These are phyloP conservation scores for Indri indri DNA, from an alignment of 2,113 vertebrate genomes.

Conservation along the genomic window DNA sequence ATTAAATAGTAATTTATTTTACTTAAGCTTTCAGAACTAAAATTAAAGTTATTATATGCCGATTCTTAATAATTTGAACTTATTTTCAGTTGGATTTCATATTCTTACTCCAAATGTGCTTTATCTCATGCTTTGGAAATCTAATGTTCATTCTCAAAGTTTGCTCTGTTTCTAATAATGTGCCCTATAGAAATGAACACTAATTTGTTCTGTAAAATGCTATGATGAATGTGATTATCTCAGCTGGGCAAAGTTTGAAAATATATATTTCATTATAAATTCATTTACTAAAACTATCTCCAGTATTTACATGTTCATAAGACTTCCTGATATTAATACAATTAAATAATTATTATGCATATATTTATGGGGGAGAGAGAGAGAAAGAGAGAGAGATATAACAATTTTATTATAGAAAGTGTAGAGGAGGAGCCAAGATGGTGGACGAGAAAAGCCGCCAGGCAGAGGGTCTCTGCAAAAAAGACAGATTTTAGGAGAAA, in stretches of 20 bases:
- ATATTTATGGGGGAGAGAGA: neutral
- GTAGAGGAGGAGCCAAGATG: too few relatives aligned
- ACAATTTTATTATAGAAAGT: neutral
- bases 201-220: neutral
- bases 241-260: neutral
- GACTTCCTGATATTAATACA: neutral
- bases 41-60: neutral
- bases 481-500: too few relatives aligned
- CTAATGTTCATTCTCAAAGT: neutral
- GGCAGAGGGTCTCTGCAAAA: too few relatives aligned
- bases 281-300: neutral
- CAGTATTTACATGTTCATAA: neutral
- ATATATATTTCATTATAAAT: neutral
- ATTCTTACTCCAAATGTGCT: neutral
- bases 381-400: too few relatives aligned
- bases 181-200: neutral
- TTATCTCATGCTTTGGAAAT: neutral
- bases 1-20: neutral
- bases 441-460: too few relatives aligned
- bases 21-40: neutral
- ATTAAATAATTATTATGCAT: neutral
- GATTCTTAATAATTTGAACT: neutral
- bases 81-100: neutral
- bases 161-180: neutral
- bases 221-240: neutral